These are phyloP conservation scores for Leptinotarsa juncta DNA, from an alignment of 2,888 invertebrate species.

Conservation along the genomic window DNA sequence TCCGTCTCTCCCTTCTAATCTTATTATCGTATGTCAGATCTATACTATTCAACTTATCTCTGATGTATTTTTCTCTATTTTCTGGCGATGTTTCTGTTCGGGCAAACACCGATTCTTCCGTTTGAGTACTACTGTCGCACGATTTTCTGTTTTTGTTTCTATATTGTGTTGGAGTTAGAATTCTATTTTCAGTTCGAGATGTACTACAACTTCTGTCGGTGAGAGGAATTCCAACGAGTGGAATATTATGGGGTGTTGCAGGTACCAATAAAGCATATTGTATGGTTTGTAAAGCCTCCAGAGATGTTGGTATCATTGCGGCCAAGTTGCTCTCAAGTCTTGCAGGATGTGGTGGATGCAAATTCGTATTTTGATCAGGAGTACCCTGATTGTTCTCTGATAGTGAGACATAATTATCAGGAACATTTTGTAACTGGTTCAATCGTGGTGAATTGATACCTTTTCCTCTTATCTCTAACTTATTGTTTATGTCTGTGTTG, in stretches of 20 bases:
- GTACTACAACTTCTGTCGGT: slow-evolving; percentile 49
- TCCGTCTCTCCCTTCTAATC: slow-evolving; percentile 69
- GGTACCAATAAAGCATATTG: slow-evolving; percentile 74
- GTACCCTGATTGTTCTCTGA: slow-evolving; percentile 25
- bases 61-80: slow-evolving; percentile 53
- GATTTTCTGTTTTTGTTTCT: slow-evolving; percentile 65
- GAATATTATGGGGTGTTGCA: slow-evolving; percentile 53
- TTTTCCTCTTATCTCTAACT: slow-evolving; percentile 43
- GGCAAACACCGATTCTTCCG: slow-evolving; percentile 64
- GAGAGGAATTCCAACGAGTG: slow-evolving; percentile 55
- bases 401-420: slow-evolving; percentile 21
- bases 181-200: slow-evolving; percentile 66
- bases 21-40: slow-evolving; percentile 67
- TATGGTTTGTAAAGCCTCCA: slow-evolving; percentile 67
- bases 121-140: slow-evolving; percentile 78
- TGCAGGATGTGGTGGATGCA: slow-evolving; percentile 41
- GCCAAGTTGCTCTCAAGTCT: slow-evolving; percentile 60
- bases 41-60: slow-evolving; percentile 66
- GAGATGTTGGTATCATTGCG: slow-evolving; percentile 64
- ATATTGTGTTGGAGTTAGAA: slow-evolving; percentile 72
- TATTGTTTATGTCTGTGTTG: slow-evolving; percentile 51
- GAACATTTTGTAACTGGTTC: slow-evolving; percentile 4
- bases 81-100: slow-evolving; percentile 59
- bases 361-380: background rate
- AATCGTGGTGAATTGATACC: slow-evolving; percentile 41